Evolutionary conservation across 1,140 invertebrate species (phyloP).

Genomic region (Olivierus martensii): DNA sequence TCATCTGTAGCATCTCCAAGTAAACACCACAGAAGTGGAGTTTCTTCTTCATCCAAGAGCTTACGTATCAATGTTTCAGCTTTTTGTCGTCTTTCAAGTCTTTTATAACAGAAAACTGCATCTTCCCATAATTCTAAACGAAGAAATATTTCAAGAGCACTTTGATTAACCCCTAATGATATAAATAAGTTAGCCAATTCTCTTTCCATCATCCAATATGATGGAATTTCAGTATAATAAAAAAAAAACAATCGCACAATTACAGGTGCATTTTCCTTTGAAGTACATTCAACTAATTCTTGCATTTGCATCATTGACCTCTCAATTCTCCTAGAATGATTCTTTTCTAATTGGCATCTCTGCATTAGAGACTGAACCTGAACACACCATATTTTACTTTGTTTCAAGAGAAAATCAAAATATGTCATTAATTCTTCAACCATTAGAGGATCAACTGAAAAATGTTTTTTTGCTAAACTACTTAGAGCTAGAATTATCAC

Average conservation of each 20-base stretch:
- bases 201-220: conserved; percentile 57
- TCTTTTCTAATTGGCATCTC: conserved; percentile 58
- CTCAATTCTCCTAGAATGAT: conserved; percentile 62
- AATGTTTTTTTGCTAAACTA: conserved; percentile 47
- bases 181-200: conserved; percentile 62
- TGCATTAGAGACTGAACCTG: conserved; percentile 49
- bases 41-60: conserved; percentile 48
- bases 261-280: conserved; percentile 30
- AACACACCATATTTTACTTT: conserved; percentile 42
- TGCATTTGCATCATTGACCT: conserved; percentile 70
- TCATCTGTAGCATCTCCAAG: conserved; percentile 66
- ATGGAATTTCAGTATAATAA: conserved; percentile 39
- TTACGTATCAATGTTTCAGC: conserved; percentile 66
- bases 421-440: conserved; percentile 67
- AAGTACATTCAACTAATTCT: conserved; percentile 49
- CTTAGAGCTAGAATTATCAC: conserved; percentile 54
- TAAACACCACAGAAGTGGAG: conserved; percentile 74
- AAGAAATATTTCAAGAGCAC: conserved; percentile 70
- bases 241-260: conserved; percentile 36
- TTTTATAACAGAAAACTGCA: conserved; percentile 76
- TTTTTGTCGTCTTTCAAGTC: conserved; percentile 29
- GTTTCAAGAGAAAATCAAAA: conserved; percentile 28
- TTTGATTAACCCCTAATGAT: conserved; percentile 64
- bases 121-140: conserved; percentile 79
- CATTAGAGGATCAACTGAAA: conserved; percentile 58